Evolutionary conservation across 1,140 invertebrate species (phyloP).

Genomic region (Metaphire vulgaris): DNA sequence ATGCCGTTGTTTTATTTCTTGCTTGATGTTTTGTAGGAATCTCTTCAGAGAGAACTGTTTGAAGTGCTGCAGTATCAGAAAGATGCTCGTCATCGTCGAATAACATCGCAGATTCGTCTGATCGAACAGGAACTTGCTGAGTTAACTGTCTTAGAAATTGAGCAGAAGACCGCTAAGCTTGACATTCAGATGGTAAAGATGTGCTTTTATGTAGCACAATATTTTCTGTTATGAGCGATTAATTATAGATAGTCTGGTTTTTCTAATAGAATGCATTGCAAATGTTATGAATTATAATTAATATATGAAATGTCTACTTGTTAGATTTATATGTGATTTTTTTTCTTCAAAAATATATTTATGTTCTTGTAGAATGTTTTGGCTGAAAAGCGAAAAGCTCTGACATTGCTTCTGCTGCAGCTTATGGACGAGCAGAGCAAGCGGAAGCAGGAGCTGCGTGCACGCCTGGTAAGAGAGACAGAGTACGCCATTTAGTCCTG

Average conservation of each 20-base stretch:
- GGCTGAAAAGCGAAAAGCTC: conserved; percentile 63
- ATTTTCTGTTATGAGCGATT: not conserved
- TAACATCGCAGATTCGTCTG: conserved; percentile 63
- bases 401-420: conserved; percentile 65
- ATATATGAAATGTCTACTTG: not conserved
- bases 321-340: not conserved
- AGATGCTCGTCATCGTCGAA: conserved; percentile 67
- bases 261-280: not conserved
- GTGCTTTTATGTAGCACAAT: not conserved
- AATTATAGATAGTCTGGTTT: not conserved
- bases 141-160: conserved; percentile 68
- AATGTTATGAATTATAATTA: not conserved
- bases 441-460: conserved; percentile 62
- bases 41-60: conserved; percentile 67
- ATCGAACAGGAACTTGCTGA: conserved; percentile 68
- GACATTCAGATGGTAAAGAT: conserved; percentile 57
- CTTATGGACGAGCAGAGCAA: conserved; percentile 65
- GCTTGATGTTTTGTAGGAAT: too few relatives aligned
- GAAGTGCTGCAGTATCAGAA: conserved; percentile 65
- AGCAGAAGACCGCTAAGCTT: conserved; percentile 62
- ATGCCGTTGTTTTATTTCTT: too few relatives aligned
- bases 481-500: too few relatives aligned
- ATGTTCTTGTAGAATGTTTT: conserved; percentile 59
- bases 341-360: not conserved
- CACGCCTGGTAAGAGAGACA: conserved; percentile 57